Percentiles rank a stretch among this genome's conserved stretches.
Conservation (phyloP, 2,888 invertebrate species). For the Scaptomyza parva region DNA sequence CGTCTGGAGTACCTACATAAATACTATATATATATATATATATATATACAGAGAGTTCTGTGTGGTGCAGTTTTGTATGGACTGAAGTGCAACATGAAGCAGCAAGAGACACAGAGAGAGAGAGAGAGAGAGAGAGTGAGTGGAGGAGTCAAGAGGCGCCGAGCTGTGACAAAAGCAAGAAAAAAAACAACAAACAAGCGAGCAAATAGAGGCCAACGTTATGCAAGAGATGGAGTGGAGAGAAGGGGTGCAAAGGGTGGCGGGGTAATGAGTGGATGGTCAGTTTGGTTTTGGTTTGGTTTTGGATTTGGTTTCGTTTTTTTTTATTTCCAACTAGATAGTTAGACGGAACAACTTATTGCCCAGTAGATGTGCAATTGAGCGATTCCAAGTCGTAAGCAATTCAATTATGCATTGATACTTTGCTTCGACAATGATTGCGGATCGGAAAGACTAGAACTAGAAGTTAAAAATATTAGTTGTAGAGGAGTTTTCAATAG, state of each 20-base stretch:
- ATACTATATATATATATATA: not conserved
- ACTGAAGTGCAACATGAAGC: constrained; percentile 7
- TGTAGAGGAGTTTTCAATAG: no score
- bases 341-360: not conserved
- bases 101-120: not conserved
- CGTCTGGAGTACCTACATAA: constrained; percentile 17
- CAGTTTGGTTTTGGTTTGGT: constrained; percentile 18
- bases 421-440: no score
- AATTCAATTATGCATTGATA: not conserved
- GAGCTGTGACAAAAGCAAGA: constrained; percentile 67
- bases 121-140: no score
- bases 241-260: not conserved
- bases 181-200: constrained; percentile 2
- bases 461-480: no score
- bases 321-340: not conserved
- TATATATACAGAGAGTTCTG: not conserved
- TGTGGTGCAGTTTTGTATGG: not conserved
- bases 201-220: constrained; percentile 53
- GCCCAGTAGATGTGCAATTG: constrained; percentile 34
- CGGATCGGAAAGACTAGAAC: no score
- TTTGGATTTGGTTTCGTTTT: not conserved
- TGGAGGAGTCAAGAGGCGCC: constrained; percentile 56
- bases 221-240: constrained; percentile 56
- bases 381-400: constrained; percentile 9
- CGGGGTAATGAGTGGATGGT: constrained; percentile 24